A percentile compares a stretch with the other conserved stretches of the same genome.
Evolutionary conservation across 2,113 vertebrate species (phyloP).

Genomic region (Anseranas semipalmata): DNA sequence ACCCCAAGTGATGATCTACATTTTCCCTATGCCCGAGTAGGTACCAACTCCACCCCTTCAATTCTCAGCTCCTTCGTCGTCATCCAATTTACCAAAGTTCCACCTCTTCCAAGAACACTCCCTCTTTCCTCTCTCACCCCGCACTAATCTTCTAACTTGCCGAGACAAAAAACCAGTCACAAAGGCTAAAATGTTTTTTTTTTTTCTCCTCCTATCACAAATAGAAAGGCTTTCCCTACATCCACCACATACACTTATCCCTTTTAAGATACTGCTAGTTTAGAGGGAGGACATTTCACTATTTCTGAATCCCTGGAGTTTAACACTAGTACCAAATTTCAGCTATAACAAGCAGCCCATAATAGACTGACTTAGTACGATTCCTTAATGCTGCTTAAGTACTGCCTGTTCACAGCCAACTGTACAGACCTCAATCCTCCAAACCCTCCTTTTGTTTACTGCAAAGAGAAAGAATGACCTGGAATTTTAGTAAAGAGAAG

Average conservation of each 20-base stretch:
- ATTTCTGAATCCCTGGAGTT: background rate
- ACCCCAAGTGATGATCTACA: background rate
- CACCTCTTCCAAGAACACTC: background rate
- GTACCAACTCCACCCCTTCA: background rate
- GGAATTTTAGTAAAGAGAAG: background rate
- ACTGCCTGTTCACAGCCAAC: conserved; percentile 3
- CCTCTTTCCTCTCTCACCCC: background rate
- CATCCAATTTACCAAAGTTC: background rate
- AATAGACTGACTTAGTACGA: background rate
- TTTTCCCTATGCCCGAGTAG: background rate
- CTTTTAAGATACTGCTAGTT: background rate
- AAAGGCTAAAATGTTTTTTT: background rate
- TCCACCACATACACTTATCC: background rate
- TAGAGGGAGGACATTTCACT: fast-evolving
- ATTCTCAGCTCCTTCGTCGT: background rate
- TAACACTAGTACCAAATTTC: background rate
- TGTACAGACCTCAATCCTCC: background rate
- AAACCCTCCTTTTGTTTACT: background rate
- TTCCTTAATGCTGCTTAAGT: background rate
- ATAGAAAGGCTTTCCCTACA: background rate
- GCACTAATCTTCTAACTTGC: background rate
- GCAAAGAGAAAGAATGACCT: background rate
- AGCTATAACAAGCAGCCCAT: background rate
- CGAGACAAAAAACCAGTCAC: background rate
- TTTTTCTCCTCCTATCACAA: background rate